These are phyloP conservation scores for Drosophila burlai DNA, from an alignment of 1,140 invertebrate species.

Conservation along the genomic window DNA sequence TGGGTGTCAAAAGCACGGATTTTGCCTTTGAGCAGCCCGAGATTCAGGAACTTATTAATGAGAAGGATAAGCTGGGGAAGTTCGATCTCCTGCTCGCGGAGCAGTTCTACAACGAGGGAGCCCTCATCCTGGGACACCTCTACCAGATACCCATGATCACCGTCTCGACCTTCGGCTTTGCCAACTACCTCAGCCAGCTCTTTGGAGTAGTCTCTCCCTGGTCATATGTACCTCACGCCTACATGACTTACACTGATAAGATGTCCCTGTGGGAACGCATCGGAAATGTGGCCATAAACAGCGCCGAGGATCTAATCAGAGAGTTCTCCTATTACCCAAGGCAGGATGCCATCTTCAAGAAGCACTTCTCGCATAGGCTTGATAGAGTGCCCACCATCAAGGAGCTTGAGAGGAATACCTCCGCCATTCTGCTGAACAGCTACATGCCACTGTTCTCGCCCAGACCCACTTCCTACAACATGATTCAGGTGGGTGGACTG, in stretches of 20 bases:
- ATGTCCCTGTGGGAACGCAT: conserved; percentile 85
- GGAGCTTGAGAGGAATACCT: conserved; percentile 86
- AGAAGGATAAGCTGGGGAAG: conserved; percentile 67
- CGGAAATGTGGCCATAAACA: conserved; percentile 38
- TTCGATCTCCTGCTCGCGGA: conserved; percentile 85
- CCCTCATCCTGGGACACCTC: conserved; percentile 80
- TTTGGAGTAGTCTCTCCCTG: conserved; percentile 73
- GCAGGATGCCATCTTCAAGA: conserved; percentile 71
- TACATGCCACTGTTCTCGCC: conserved; percentile 80
- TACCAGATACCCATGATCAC: conserved; percentile 84
- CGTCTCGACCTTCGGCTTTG: conserved; percentile 71
- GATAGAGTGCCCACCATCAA: conserved; percentile 76
- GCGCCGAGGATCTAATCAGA: conserved; percentile 52
- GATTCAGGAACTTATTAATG: conserved; percentile 79
- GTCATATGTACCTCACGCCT: conserved; percentile 79
- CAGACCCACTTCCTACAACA: conserved; percentile 85
- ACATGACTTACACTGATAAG: conserved; percentile 61
- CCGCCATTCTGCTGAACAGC: conserved; percentile 69
- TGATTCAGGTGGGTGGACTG: conserved; percentile 86
- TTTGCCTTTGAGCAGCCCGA: conserved; percentile 78
- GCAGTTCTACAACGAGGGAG: conserved; percentile 84
- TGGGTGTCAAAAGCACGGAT: conserved; percentile 66
- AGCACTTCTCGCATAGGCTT: conserved; percentile 65
- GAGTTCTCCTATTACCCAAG: conserved; percentile 61
- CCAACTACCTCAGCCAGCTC: conserved; percentile 73